These are phyloP conservation scores for Ceyx margarethae DNA, from an alignment of 2,113 vertebrate genomes.

Conservation along the genomic window DNA sequence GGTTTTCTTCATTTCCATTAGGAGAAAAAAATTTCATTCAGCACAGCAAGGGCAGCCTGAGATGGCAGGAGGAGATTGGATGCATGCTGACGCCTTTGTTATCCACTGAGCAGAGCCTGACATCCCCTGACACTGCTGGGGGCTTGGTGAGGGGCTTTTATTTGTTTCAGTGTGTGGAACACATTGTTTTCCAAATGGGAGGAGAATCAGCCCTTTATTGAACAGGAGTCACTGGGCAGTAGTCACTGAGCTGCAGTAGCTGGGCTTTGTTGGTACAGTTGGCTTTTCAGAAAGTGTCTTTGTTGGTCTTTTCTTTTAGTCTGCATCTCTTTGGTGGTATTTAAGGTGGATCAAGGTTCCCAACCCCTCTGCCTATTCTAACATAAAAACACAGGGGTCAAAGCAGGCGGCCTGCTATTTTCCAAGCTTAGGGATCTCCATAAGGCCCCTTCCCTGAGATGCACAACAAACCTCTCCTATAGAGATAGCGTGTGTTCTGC, in stretches of 20 bases:
- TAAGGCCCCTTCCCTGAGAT: neutral
- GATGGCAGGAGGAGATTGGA: conserved; percentile 36
- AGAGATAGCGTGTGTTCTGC: neutral
- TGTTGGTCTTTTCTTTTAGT: conserved; percentile 8
- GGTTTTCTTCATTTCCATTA: conserved; percentile 52
- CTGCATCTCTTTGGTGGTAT: neutral
- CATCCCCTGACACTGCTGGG: conserved; percentile 43
- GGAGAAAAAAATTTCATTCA: conserved; percentile 36
- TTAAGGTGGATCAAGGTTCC: neutral
- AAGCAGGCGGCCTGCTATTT: neutral
- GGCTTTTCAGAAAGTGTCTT: neutral
- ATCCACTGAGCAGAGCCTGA: conserved; percentile 38
- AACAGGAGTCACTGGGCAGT: neutral
- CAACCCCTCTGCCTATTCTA: neutral
- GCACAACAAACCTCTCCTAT: neutral
- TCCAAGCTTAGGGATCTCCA: neutral
- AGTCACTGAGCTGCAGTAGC: neutral
- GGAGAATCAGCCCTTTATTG: conserved; percentile 61
- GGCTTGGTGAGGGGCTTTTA: neutral
- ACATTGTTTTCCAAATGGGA: conserved; percentile 36
- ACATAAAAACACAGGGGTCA: neutral
- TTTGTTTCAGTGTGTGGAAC: conserved; percentile 38
- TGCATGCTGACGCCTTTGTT: conserved; percentile 22
- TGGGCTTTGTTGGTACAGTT: conserved; percentile 9
- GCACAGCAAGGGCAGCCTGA: neutral